A percentile compares a stretch with the other conserved stretches of the same genome.
phyloP scores from a whole-genome alignment of 2,888 invertebrate species.

The Chymomyza fuscimana region DNA sequence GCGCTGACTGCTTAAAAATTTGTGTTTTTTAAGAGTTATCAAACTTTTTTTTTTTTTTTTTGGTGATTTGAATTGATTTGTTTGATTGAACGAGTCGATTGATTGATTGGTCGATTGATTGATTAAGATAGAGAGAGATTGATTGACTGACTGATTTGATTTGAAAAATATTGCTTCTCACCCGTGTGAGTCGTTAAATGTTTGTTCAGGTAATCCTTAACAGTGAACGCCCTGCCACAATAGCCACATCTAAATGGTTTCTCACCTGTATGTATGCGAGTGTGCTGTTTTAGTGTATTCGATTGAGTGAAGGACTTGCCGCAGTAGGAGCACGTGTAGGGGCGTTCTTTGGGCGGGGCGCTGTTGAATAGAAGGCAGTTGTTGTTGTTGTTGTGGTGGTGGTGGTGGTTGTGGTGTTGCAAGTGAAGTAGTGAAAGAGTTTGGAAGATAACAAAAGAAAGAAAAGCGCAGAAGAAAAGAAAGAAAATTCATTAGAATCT shows the following conservation, averaged over 20 bases:
- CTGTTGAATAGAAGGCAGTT: conserved; percentile 45
- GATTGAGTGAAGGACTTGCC: conserved; percentile 80
- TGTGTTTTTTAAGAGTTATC: conserved; percentile 15
- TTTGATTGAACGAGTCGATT: conserved; percentile 53
- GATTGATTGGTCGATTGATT: conserved; percentile 55
- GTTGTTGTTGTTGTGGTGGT: conserved; percentile 25
- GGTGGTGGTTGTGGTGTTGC: conserved; percentile 24
- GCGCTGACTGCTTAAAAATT: not conserved
- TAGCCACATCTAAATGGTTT: conserved; percentile 80
- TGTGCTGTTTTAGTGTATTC: conserved; percentile 80
- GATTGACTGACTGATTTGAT: conserved; percentile 71
- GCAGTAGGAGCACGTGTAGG: conserved; percentile 79
- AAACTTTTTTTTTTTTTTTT: conserved; percentile 32
- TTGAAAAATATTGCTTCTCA: conserved; percentile 78
- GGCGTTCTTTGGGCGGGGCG: conserved; percentile 79
- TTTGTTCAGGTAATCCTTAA: conserved; percentile 80
- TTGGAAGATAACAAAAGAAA: conserved; percentile 16
- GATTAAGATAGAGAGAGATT: conserved; percentile 26
- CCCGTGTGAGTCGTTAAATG: conserved; percentile 80
- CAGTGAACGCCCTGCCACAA: conserved; percentile 80
- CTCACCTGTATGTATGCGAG: conserved; percentile 80
- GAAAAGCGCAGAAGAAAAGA: conserved; percentile 37
- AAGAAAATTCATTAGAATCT: conserved; percentile 49
- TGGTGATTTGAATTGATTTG: conserved; percentile 46
- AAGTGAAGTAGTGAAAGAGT: conserved; percentile 18